Conservation (phyloP, 2,888 invertebrate genomes). For the Euclidia mi region DNA sequence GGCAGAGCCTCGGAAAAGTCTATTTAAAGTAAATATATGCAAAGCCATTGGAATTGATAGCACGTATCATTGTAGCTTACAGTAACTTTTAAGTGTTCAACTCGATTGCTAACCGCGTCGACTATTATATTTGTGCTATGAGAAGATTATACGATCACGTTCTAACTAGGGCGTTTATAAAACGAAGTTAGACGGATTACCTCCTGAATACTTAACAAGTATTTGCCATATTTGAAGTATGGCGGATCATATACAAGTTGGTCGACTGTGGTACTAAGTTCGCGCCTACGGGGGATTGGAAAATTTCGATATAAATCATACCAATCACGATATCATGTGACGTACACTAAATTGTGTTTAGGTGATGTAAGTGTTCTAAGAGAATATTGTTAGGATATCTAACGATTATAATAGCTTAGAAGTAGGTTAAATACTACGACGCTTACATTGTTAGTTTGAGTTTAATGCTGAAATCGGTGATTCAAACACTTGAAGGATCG, state of each 20-base stretch:
- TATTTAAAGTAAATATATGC: neutral
- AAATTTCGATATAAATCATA: conserved; percentile 51
- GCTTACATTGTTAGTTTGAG: too few species aligned
- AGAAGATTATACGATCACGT: conserved; percentile 41
- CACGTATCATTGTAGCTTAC: conserved; percentile 3
- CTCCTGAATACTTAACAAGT: conserved; percentile 55
- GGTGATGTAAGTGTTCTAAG: neutral
- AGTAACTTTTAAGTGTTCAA: conserved; percentile 16
- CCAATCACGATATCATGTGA: conserved; percentile 50
- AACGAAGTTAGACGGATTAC: conserved; percentile 52
- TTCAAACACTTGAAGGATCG: too few species aligned
- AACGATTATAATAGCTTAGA: too few species aligned
- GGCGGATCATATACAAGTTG: conserved; percentile 50
- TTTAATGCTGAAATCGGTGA: too few species aligned
- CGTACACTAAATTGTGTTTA: conserved; percentile 42
- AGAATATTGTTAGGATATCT: neutral
- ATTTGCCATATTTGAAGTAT: conserved; percentile 49
- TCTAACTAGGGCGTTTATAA: conserved; percentile 42
- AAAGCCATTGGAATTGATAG: conserved; percentile 1
- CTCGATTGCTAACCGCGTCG: conserved; percentile 16
- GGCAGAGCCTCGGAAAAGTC: too few species aligned
- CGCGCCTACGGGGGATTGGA: conserved; percentile 47
- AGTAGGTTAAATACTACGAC: too few species aligned
- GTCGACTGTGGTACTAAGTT: conserved; percentile 38
- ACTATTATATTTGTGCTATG: conserved; percentile 32